Percentiles rank a stretch among this genome's conserved stretches.
These are phyloP conservation scores for Heliconius congener DNA, from an alignment of 1,140 invertebrate species.

Conservation along the genomic window DNA sequence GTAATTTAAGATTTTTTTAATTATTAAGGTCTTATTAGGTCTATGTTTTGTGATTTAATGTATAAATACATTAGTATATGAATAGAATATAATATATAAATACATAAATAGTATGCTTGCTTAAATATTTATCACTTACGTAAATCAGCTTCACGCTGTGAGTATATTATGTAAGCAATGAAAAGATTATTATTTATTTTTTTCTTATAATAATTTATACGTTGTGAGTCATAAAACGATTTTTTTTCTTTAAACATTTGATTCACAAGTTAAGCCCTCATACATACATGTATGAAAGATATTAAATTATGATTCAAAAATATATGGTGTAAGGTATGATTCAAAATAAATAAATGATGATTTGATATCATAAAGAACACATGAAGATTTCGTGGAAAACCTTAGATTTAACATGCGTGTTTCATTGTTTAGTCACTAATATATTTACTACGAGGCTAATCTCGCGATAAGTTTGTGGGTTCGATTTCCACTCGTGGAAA, in stretches of 20 bases:
- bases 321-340: not conserved
- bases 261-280: not conserved
- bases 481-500: too few species aligned
- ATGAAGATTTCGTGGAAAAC: not conserved
- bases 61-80: too few species aligned
- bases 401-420: not conserved
- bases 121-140: not conserved
- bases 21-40: not conserved
- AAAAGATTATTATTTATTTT: not conserved
- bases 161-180: too few species aligned
- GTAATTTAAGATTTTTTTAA: not conserved
- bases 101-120: too few species aligned
- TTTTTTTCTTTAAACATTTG: not conserved
- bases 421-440: not conserved
- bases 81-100: too few species aligned
- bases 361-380: not conserved
- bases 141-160: not conserved
- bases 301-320: not conserved
- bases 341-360: not conserved
- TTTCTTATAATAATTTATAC: not conserved
- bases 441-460: not conserved
- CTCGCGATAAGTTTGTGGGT: too few species aligned
- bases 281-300: not conserved
- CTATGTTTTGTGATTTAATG: not conserved
- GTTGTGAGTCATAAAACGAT: too few species aligned